Conservation (phyloP, 2,113 vertebrate genomes). For the Protomyctophum bolini region DNA sequence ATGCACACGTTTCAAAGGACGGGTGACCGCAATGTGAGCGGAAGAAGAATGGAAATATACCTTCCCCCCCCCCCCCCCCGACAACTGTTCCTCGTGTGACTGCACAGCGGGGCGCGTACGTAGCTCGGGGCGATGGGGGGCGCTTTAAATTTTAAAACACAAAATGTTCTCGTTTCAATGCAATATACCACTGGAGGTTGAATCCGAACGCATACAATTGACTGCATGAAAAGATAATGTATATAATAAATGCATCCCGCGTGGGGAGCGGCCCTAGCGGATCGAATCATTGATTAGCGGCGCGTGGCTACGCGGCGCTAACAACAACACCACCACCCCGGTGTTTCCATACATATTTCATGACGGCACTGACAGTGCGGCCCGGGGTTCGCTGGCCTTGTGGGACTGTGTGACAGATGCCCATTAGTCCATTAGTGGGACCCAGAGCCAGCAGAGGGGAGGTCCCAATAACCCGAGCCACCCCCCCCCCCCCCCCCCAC, state of each 20-base stretch:
- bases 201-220: slow-evolving; percentile 73
- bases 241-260: slow-evolving; percentile 71
- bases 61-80: no score
- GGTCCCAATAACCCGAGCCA: slow-evolving; percentile 64
- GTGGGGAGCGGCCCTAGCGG: slow-evolving; percentile 37
- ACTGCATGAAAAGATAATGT: slow-evolving; percentile 71
- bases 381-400: slow-evolving; percentile 54
- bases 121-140: slow-evolving; percentile 59
- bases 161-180: slow-evolving; percentile 60
- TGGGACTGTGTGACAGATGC: slow-evolving; percentile 82
- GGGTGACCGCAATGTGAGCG: neutral
- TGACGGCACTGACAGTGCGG: slow-evolving; percentile 58
- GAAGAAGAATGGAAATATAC: neutral
- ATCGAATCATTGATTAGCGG: slow-evolving; percentile 77
- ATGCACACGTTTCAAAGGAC: slow-evolving; percentile 1
- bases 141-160: slow-evolving; percentile 72
- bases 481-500: slow-evolving; percentile 52
- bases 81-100: slow-evolving; percentile 19
- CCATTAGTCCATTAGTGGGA: slow-evolving; percentile 76
- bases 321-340: slow-evolving; percentile 63
- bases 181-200: slow-evolving; percentile 51
- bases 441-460: slow-evolving; percentile 55
- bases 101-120: slow-evolving; percentile 53
- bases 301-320: slow-evolving; percentile 39
- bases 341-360: slow-evolving; percentile 82